These are phyloP conservation scores for Ceuthmochares aereus DNA, from an alignment of 2,113 vertebrate species.

Conservation along the genomic window DNA sequence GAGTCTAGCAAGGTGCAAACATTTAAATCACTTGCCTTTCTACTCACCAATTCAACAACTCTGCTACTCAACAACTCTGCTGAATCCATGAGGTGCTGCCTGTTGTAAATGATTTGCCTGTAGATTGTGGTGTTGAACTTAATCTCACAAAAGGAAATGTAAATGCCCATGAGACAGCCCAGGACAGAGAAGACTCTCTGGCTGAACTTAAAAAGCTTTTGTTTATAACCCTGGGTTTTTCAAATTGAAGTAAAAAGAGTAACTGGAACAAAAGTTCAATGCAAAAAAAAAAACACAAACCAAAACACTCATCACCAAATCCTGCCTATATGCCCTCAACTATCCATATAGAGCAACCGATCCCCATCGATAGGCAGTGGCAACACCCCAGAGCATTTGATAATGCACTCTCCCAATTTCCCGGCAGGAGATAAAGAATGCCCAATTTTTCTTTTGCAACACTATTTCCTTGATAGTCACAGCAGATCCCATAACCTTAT, in stretches of 20 bases:
- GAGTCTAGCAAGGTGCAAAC: conserved; percentile 19
- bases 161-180: neutral
- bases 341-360: neutral
- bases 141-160: neutral
- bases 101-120: neutral
- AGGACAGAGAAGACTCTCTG: neutral
- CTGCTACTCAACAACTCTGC: neutral
- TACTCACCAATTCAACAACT: neutral
- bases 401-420: neutral
- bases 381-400: neutral
- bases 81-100: neutral
- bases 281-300: neutral
- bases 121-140: neutral
- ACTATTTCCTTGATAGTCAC: neutral
- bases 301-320: neutral
- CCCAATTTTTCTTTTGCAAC: neutral
- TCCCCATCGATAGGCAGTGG: neutral
- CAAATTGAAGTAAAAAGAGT: neutral
- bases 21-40: conserved; percentile 8
- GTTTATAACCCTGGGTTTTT: neutral
- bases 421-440: neutral
- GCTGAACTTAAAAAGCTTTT: neutral
- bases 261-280: neutral
- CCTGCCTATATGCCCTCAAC: neutral
- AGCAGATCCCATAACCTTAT: neutral